Evolutionary conservation across 1,140 invertebrate species (phyloP).

Genomic region (Diabrotica undecimpunctata): DNA sequence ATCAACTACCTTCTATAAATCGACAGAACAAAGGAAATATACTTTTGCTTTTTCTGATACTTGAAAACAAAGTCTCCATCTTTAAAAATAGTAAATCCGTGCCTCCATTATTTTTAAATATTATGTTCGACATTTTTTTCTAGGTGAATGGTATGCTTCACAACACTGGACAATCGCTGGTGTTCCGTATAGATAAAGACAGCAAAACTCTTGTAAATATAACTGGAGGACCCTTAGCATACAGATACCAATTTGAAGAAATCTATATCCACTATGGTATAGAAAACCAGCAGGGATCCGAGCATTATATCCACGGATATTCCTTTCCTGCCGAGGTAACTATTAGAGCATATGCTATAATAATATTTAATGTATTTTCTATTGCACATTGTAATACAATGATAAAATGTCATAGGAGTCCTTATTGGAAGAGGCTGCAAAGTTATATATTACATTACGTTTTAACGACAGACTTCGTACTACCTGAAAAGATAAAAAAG

Average conservation of each 20-base stretch:
- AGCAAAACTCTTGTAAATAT: constrained; percentile 84
- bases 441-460: too few relatives aligned
- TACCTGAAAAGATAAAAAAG: too few relatives aligned
- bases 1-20: too few relatives aligned
- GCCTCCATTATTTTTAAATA: too few relatives aligned
- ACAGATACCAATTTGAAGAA: constrained; percentile 90
- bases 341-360: not conserved
- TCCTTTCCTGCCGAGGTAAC: constrained; percentile 92
- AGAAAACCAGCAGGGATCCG: constrained; percentile 82
- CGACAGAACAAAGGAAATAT: too few relatives aligned
- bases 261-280: constrained; percentile 93
- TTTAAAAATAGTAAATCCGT: too few relatives aligned
- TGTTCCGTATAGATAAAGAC: constrained; percentile 85
- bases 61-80: too few relatives aligned
- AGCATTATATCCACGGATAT: constrained; percentile 89
- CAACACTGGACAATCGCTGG: constrained; percentile 87
- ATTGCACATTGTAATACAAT: too few relatives aligned
- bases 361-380: not conserved
- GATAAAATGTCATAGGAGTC: too few relatives aligned
- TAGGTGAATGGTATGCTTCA: constrained; percentile 83
- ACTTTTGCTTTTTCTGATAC: too few relatives aligned
- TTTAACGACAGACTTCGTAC: too few relatives aligned
- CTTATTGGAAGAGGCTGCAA: too few relatives aligned
- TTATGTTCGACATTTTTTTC: constrained; percentile 23
- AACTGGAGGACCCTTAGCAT: constrained; percentile 91